phyloP scores from a whole-genome alignment of 2,113 vertebrate species.

The Apteryx mantelli region DNA sequence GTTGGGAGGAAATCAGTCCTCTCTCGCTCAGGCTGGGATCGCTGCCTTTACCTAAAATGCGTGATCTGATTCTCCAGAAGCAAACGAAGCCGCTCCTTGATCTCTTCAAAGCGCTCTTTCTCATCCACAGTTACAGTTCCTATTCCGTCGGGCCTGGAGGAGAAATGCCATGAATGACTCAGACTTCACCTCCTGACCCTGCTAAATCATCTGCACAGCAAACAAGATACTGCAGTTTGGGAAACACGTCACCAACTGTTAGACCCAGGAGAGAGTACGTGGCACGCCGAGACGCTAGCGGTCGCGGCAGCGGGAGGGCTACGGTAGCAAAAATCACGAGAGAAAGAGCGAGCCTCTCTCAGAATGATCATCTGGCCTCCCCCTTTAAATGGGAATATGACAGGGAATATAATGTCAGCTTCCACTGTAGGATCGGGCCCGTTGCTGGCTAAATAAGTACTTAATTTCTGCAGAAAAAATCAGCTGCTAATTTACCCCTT shows the following conservation, averaged over 20 bases:
- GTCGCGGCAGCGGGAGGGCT: accelerated
- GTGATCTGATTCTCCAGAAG: constrained; percentile 98
- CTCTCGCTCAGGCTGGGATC: neutral
- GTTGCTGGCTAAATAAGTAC: neutral
- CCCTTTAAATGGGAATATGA: neutral
- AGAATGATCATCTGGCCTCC: neutral
- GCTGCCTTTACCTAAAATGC: constrained; percentile 91
- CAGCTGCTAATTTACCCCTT: neutral
- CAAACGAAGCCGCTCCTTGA: constrained; percentile 95
- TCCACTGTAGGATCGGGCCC: neutral
- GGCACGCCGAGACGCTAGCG: neutral
- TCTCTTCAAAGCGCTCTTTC: constrained; percentile 95
- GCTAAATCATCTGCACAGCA: constrained; percentile 33
- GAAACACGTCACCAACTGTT: neutral
- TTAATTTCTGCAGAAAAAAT: constrained; percentile 8
- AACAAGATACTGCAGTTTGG: neutral
- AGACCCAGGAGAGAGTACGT: neutral
- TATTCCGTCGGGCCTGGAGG: constrained; percentile 93
- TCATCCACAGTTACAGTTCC: constrained; percentile 97
- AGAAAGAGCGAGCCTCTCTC: neutral
- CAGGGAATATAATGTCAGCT: neutral
- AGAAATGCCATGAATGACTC: constrained; percentile 67
- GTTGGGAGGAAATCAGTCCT: constrained; percentile 28
- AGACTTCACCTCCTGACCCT: constrained; percentile 30
- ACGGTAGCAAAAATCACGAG: neutral